These are phyloP conservation scores for Hyphantria cunea DNA, from an alignment of 1,140 invertebrate genomes.

Conservation along the genomic window DNA sequence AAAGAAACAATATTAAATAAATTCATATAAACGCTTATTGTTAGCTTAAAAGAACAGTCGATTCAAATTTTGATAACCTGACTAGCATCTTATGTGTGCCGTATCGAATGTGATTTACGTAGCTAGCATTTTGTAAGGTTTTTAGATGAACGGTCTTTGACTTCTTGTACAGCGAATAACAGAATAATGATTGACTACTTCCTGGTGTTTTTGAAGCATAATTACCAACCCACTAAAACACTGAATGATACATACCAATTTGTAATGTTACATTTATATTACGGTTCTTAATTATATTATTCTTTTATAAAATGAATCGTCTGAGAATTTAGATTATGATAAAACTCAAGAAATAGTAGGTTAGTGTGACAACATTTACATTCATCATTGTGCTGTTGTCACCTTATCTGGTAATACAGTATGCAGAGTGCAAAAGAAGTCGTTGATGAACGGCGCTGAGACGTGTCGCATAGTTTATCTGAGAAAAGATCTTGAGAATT, in stretches of 20 bases:
- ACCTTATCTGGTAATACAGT: slow-evolving; percentile 43
- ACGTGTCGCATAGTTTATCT: slow-evolving; percentile 47
- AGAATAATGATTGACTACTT: slow-evolving; percentile 42
- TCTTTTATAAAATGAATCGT: slow-evolving; percentile 5
- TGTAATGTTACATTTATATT: slow-evolving; percentile 21
- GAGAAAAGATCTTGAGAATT: slow-evolving; percentile 49
- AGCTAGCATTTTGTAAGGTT: slow-evolving; percentile 27
- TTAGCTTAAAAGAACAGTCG: slow-evolving; percentile 30
- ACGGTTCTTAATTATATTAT: slow-evolving; percentile 18
- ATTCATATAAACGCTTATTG: slow-evolving; percentile 6
- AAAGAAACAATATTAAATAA: slow-evolving; percentile 21
- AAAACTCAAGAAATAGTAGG: slow-evolving; percentile 28
- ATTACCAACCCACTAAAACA: slow-evolving; percentile 27
- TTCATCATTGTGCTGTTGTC: slow-evolving; percentile 35
- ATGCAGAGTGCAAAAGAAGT: slow-evolving; percentile 42
- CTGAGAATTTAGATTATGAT: slow-evolving; percentile 25
- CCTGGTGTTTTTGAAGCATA: slow-evolving; percentile 30
- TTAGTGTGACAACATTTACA: slow-evolving; percentile 39
- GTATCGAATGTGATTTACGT: slow-evolving; percentile 48
- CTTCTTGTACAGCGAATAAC: slow-evolving; percentile 39
- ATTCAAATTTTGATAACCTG: slow-evolving; percentile 42
- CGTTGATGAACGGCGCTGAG: slow-evolving; percentile 39
- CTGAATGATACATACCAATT: slow-evolving; percentile 27
- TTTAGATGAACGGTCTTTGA: slow-evolving; percentile 47
- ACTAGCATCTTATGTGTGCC: slow-evolving; percentile 37